Base-by-base conservation (phyloP, 2,888 invertebrate species). In the Harpalus rufipes region DNA sequence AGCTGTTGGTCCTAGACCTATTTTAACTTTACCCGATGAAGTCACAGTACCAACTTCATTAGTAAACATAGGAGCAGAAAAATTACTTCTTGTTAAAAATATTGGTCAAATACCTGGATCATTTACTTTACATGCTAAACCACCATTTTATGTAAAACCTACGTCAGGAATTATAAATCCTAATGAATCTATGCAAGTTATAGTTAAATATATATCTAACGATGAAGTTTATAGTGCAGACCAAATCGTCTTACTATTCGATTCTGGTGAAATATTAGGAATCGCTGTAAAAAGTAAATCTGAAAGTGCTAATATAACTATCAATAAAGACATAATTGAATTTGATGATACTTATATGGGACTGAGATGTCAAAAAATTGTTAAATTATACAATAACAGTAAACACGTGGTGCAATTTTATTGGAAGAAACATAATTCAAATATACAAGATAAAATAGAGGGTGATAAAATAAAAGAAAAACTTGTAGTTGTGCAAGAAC, bases 301-400 rank as follows among this genome's bases (percentile, higher is more conserved):
- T 0, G 89, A 92, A 51, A 91, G 91, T 65, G 92, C 92, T 1
- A 90, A 90, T 39, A 89, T 95, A 72, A 89, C 90, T 81, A 87
- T 95, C 12, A 92, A 93, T 83, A 92, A 92, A 84, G 89, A 91
- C 59, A 90, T 90, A 0, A 89, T 94, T 0, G 88, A 91, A 86
- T 93, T 95, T 87, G 90, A 91, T 3, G 93, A 94, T 68, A 94
- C 94, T 0, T 94, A 91, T 87, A 92, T 94, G 82, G 93, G 93
- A 4, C 90, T 94, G 89, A 91, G 92, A 74, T 91, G 92, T 12
- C 92, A 93, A 83, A 91, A 91, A 86, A 90, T 89, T 0, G 89
- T 94, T 21, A 92, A 92, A 86, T 91, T 95, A 72, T 89, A 89
- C 14, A 95, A 95, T 88, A 92, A 92, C 86, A 94, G 94, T 12